These are phyloP conservation scores for Paedocypris micromegethes DNA, from an alignment of 2,797 vertebrate genomes.

Conservation along the genomic window DNA sequence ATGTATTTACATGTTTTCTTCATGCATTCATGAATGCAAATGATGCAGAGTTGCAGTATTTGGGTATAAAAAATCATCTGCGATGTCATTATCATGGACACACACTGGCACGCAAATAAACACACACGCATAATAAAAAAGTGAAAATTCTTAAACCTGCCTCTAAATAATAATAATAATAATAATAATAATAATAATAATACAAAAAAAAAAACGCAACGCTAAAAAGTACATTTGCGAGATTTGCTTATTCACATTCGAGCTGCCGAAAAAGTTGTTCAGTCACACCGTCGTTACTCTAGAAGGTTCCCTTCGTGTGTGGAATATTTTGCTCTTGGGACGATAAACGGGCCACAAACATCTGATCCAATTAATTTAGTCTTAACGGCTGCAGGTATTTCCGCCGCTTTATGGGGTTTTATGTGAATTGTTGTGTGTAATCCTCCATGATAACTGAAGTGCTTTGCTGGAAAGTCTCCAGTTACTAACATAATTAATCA, in stretches of 20 bases:
- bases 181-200: too few species aligned
- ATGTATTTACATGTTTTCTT: neutral
- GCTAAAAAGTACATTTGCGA: too few species aligned
- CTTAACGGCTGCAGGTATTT: slow-evolving; percentile 46
- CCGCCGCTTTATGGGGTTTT: slow-evolving; percentile 59
- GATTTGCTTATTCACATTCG: too few species aligned
- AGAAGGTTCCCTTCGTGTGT: neutral
- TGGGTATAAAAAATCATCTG: too few species aligned
- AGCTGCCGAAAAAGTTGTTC: neutral
- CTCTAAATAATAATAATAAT: too few species aligned
- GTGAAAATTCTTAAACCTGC: too few species aligned
- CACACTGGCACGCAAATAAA: too few species aligned
- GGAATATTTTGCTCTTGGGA: slow-evolving; percentile 1
- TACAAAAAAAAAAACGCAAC: too few species aligned
- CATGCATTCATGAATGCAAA: too few species aligned
- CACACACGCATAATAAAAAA: too few species aligned
- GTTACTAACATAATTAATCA: slow-evolving; percentile 79
- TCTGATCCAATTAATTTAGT: slow-evolving; percentile 7
- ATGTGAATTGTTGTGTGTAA: slow-evolving; percentile 71
- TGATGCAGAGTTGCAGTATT: too few species aligned
- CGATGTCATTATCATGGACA: too few species aligned
- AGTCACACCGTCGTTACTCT: neutral
- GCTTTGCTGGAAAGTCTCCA: slow-evolving; percentile 81
- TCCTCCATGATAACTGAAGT: slow-evolving; percentile 78
- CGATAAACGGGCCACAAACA: neutral